Conservation (phyloP, 2,888 invertebrate species). For the Ophion slaviceki region DNA sequence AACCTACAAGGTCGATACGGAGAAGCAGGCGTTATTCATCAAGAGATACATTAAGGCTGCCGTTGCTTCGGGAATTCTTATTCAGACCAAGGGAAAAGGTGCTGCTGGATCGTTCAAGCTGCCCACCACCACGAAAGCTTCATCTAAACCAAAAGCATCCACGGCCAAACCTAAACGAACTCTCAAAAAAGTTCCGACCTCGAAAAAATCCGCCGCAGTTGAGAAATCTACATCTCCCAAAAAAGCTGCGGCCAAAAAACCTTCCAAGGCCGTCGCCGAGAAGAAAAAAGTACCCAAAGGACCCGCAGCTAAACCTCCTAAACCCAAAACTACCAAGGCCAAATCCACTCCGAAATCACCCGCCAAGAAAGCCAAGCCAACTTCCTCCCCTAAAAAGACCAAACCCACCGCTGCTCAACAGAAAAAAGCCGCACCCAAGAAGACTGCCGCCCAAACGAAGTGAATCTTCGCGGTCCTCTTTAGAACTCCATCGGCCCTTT, state of each 20-base stretch:
- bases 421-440: conserved; percentile 42
- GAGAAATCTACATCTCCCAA: conserved; percentile 63
- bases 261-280: conserved; percentile 23
- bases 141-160: background rate
- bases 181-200: conserved; percentile 64
- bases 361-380: background rate
- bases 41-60: conserved; percentile 85
- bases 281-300: conserved; percentile 56
- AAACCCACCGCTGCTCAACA: conserved; percentile 45
- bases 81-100: conserved; percentile 85
- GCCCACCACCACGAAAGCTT: conserved; percentile 70
- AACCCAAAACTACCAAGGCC: conserved; percentile 59
- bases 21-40: conserved; percentile 85
- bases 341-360: conserved; percentile 61
- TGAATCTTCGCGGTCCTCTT: conserved; percentile 25
- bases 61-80: conserved; percentile 84
- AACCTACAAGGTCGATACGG: conserved; percentile 86
- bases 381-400: conserved; percentile 73
- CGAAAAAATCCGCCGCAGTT: conserved; percentile 54
- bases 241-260: conserved; percentile 71
- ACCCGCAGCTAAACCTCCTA: conserved; percentile 64
- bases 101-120: conserved; percentile 84
- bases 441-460: conserved; percentile 36
- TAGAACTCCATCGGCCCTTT: conserved; percentile 51
- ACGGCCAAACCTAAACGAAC: conserved; percentile 59